phyloP scores from a whole-genome alignment of 2,113 vertebrate genomes.

The Aptenodytes patagonicus region DNA sequence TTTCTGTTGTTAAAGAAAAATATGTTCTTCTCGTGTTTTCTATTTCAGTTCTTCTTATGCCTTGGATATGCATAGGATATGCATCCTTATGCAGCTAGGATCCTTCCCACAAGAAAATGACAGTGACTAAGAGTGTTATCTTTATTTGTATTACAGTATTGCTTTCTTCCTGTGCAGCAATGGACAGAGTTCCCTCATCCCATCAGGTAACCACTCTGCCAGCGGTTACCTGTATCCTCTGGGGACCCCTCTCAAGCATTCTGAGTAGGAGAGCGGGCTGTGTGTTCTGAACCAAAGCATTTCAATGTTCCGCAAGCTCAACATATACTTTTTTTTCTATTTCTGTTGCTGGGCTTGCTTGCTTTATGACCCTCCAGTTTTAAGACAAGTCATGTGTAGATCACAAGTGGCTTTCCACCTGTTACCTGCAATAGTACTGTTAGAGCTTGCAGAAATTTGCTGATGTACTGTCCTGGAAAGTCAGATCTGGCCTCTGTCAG shows the following conservation, averaged over 20 bases:
- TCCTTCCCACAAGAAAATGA: not conserved
- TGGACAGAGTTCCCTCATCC: not conserved
- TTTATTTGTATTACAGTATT: not conserved
- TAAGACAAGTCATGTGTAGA: not conserved
- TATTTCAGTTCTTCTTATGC: not conserved
- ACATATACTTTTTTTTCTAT: not conserved
- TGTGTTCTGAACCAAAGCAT: not conserved
- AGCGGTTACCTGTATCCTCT: not conserved
- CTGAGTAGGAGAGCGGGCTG: fast-evolving
- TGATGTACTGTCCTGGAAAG: not conserved
- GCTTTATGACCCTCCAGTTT: not conserved
- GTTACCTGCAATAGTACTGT: not conserved
- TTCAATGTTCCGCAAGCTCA: not conserved
- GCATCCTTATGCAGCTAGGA: not conserved
- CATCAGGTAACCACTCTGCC: not conserved
- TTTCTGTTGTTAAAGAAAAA: not conserved
- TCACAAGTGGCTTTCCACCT: not conserved
- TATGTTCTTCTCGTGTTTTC: not conserved
- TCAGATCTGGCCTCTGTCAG: not conserved
- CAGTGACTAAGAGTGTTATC: not conserved
- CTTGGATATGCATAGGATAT: not conserved
- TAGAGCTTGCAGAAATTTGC: not conserved
- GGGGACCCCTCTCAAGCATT: not conserved
- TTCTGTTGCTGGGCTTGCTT: not conserved
- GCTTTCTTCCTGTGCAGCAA: not conserved